Evolutionary conservation across 2,797 vertebrate species (phyloP).

Genomic region (Sebastes aleutianus): DNA sequence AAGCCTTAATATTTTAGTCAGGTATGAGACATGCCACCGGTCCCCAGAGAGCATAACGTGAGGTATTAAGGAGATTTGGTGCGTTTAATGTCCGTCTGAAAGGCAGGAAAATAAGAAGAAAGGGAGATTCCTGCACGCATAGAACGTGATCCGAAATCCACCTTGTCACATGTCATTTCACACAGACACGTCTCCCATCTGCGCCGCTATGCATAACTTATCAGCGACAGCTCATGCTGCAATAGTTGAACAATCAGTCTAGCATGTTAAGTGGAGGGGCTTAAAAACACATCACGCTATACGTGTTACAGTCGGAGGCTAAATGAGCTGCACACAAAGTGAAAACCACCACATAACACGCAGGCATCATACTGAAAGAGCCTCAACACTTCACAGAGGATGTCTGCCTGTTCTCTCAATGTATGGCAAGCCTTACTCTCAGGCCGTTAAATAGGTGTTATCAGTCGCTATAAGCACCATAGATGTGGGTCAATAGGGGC

Average conservation of each 20-base stretch:
- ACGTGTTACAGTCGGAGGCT: constrained; percentile 44
- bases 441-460: too few species aligned
- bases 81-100: constrained; percentile 23
- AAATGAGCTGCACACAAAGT: constrained; percentile 37
- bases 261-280: constrained; percentile 56
- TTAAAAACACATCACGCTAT: constrained; percentile 67
- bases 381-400: not conserved
- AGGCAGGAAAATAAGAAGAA: not conserved
- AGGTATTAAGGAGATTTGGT: not conserved
- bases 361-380: constrained; percentile 1
- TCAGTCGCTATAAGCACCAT: too few species aligned
- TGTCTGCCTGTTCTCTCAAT: not conserved
- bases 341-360: constrained; percentile 32
- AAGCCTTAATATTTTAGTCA: not conserved
- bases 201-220: constrained; percentile 65
- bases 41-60: not conserved
- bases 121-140: constrained; percentile 31
- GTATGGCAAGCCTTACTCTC: not conserved
- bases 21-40: not conserved
- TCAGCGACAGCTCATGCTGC: constrained; percentile 42
- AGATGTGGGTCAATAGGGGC: too few species aligned
- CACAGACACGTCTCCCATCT: constrained; percentile 43
- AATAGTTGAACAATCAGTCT: constrained; percentile 55
- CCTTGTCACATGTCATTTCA: constrained; percentile 63
- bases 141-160: constrained; percentile 44